Evolutionary conservation across 1,140 invertebrate genomes (phyloP).

Genomic region (Drosophila pseudoobscura): DNA sequence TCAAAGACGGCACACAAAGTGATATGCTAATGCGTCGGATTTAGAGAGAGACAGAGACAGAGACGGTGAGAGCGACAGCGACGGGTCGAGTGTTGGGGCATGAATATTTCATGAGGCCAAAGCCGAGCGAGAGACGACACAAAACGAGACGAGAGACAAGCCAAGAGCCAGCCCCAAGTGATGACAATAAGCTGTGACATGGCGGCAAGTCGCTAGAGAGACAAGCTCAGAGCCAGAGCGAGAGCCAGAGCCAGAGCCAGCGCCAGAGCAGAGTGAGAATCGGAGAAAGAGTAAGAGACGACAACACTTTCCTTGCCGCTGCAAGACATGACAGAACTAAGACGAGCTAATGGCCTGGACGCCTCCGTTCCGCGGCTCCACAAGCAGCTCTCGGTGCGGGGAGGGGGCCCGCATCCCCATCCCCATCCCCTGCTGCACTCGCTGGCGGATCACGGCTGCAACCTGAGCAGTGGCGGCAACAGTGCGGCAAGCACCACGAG

Average conservation of each 20-base stretch:
- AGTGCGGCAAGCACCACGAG: slow-evolving; percentile 71
- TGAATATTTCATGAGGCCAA: slow-evolving; percentile 73
- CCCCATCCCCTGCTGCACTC: slow-evolving; percentile 48
- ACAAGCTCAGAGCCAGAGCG: slow-evolving; percentile 15
- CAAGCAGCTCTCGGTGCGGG: slow-evolving; percentile 64
- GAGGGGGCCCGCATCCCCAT: slow-evolving; percentile 24
- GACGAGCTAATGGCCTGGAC: slow-evolving; percentile 52
- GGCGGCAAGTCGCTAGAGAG: slow-evolving; percentile 26
- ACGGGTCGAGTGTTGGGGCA: slow-evolving; percentile 21
- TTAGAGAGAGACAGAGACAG: neutral
- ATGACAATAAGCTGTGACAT: slow-evolving; percentile 71
- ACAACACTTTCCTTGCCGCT: neutral
- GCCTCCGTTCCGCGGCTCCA: slow-evolving; percentile 43
- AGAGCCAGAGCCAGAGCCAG: slow-evolving; percentile 17
- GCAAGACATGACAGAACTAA: slow-evolving; percentile 59
- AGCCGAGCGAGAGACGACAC: neutral
- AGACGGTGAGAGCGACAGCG: neutral
- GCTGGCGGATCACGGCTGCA: slow-evolving; percentile 67
- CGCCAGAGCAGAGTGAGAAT: neutral
- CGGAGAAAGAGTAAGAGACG: slow-evolving; percentile 12
- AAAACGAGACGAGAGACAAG: slow-evolving; percentile 7
- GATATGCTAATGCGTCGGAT: slow-evolving; percentile 67
- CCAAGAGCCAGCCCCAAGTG: slow-evolving; percentile 39
- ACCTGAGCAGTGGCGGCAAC: slow-evolving; percentile 70
- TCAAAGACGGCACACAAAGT: slow-evolving; percentile 50